Evolutionary conservation across 2,113 vertebrate species (phyloP).

Genomic region (Ramphastos sulfuratus): DNA sequence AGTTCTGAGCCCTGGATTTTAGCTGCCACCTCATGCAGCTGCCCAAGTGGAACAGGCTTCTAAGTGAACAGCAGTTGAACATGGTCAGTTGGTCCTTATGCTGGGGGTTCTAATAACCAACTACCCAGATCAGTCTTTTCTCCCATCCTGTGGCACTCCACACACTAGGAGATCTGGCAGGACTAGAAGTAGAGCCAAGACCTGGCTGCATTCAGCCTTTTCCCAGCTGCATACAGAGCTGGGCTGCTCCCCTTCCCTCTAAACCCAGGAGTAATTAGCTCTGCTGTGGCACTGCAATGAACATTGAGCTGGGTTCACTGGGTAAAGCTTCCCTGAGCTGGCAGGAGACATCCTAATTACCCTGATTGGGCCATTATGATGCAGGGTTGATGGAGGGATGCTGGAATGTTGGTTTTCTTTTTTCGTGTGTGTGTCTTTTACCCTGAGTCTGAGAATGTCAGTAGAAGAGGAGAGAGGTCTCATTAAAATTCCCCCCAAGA

Average conservation of each 20-base stretch:
- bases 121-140: background rate
- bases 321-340: slow-evolving; percentile 12
- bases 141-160: background rate
- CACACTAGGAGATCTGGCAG: background rate
- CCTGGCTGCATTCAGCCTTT: background rate
- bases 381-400: slow-evolving; percentile 20
- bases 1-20: too few relatives aligned
- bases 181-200: background rate
- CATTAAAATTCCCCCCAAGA: slow-evolving; percentile 36
- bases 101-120: background rate
- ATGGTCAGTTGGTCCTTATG: background rate
- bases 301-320: background rate
- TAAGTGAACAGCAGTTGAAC: too few relatives aligned
- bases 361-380: slow-evolving; percentile 33
- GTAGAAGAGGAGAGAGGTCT: background rate
- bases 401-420: slow-evolving; percentile 29
- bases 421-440: background rate
- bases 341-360: slow-evolving; percentile 52
- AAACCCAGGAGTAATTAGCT: slow-evolving; percentile 17
- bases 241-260: background rate
- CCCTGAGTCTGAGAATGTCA: background rate
- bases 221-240: background rate
- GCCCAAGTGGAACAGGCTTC: too few relatives aligned
- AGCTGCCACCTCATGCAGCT: too few relatives aligned
- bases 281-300: background rate